Evolutionary conservation across 1,140 invertebrate species (phyloP).

Genomic region (Drosophila elegans): DNA sequence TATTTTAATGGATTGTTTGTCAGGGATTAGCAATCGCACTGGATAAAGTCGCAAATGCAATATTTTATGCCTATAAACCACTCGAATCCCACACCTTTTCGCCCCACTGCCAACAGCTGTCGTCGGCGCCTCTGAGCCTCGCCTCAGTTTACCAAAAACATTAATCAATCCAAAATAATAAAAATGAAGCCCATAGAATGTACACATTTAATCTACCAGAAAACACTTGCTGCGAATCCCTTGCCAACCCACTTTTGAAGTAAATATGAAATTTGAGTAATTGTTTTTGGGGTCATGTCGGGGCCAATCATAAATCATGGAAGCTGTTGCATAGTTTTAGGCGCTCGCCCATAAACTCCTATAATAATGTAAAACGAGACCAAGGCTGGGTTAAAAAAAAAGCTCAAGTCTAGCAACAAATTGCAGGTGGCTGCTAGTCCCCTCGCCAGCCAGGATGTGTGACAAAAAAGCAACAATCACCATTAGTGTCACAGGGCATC

Average conservation of each 20-base stretch:
- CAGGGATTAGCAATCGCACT: conserved; percentile 39
- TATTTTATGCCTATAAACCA: conserved; percentile 16
- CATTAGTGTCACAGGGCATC: conserved; percentile 80
- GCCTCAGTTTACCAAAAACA: conserved; percentile 53
- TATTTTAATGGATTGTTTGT: conserved; percentile 48
- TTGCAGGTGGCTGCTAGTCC: conserved; percentile 29
- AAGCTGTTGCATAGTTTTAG: conserved; percentile 74
- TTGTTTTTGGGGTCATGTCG: conserved; percentile 71
- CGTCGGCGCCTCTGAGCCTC: conserved; percentile 23
- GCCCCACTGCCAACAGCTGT: not conserved
- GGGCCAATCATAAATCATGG: conserved; percentile 74
- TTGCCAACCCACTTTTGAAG: conserved; percentile 25
- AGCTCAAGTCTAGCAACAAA: conserved; percentile 51
- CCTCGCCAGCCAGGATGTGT: conserved; percentile 41
- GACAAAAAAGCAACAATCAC: conserved; percentile 83
- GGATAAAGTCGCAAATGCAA: conserved; percentile 22
- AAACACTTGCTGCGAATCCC: conserved; percentile 49
- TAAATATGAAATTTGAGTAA: conserved; percentile 82
- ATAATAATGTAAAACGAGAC: conserved; percentile 79
- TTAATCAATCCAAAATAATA: conserved; percentile 70
- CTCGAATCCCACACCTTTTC: not conserved
- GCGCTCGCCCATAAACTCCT: conserved; percentile 60
- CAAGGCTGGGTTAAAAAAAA: conserved; percentile 5
- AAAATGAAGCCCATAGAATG: conserved; percentile 55
- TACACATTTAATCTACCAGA: conserved; percentile 76